phyloP scores from a whole-genome alignment of 2,888 invertebrate genomes.

The Diarsia rubi region DNA sequence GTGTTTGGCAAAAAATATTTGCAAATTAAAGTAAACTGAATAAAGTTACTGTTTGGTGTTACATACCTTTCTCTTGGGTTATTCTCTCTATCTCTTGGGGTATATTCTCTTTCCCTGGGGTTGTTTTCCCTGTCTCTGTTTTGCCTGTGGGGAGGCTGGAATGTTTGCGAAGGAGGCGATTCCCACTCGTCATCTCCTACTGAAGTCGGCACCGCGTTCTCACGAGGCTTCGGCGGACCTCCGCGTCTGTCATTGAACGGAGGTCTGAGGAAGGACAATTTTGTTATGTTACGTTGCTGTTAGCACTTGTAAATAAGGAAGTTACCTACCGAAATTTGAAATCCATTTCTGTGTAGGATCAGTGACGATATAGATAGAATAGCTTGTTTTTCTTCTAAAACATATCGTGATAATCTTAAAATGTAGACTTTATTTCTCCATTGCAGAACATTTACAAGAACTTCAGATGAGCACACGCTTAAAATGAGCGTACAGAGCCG shows the following conservation, averaged over 20 bases:
- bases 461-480: slow-evolving; percentile 14
- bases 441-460: slow-evolving; percentile 28
- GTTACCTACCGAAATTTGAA: slow-evolving; percentile 31
- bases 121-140: slow-evolving; percentile 60
- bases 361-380: neutral
- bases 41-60: neutral
- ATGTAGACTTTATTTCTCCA: neutral
- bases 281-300: neutral
- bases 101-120: slow-evolving; percentile 53
- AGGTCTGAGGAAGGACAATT: slow-evolving; percentile 34
- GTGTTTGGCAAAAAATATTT: slow-evolving; percentile 35
- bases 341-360: slow-evolving; percentile 20
- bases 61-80: slow-evolving; percentile 63
- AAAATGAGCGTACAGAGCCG: slow-evolving; percentile 18
- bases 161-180: slow-evolving; percentile 53
- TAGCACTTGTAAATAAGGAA: neutral
- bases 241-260: slow-evolving; percentile 72
- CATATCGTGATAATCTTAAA: neutral
- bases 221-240: slow-evolving; percentile 78
- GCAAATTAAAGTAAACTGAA: slow-evolving; percentile 40
- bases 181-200: slow-evolving; percentile 64
- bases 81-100: slow-evolving; percentile 47
- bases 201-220: slow-evolving; percentile 66
- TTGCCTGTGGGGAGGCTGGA: slow-evolving; percentile 62
- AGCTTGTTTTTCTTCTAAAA: neutral